Conservation (phyloP, 2,888 invertebrate genomes). For the Drosophila paramelanica region DNA sequence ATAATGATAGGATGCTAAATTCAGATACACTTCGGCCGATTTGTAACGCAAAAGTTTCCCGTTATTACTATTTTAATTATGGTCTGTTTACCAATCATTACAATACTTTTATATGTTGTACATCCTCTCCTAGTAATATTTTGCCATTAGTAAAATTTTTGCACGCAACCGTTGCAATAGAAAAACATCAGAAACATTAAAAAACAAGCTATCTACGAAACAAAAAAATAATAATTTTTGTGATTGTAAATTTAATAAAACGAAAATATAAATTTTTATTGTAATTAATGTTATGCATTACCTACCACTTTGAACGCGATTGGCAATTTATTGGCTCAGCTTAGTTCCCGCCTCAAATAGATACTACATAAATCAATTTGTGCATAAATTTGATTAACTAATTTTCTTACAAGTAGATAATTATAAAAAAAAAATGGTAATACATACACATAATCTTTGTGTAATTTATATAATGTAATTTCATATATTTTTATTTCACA, state of each 20-base stretch:
- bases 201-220: constrained; percentile 47
- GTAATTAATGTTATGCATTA: constrained; percentile 61
- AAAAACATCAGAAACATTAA: constrained; percentile 50
- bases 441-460: constrained; percentile 19
- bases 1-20: constrained; percentile 66
- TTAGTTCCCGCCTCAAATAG: constrained; percentile 18
- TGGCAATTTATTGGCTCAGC: constrained; percentile 34
- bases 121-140: constrained; percentile 66
- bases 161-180: constrained; percentile 61
- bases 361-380: constrained; percentile 26
- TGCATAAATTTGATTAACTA: constrained; percentile 38
- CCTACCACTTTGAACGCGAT: constrained; percentile 38
- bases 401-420: constrained; percentile 49
- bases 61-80: constrained; percentile 42
- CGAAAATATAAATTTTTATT: constrained; percentile 62
- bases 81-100: constrained; percentile 49
- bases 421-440: constrained; percentile 48
- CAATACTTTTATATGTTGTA: constrained; percentile 50
- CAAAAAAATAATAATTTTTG: constrained; percentile 63
- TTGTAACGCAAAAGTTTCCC: constrained; percentile 46
- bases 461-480: constrained; percentile 43
- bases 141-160: constrained; percentile 72
- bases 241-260: constrained; percentile 79
- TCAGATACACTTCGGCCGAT: constrained; percentile 53
- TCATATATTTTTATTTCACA: constrained; percentile 34